phyloP scores from a whole-genome alignment of 2,888 invertebrate species.

The Chymomyza amoena region DNA sequence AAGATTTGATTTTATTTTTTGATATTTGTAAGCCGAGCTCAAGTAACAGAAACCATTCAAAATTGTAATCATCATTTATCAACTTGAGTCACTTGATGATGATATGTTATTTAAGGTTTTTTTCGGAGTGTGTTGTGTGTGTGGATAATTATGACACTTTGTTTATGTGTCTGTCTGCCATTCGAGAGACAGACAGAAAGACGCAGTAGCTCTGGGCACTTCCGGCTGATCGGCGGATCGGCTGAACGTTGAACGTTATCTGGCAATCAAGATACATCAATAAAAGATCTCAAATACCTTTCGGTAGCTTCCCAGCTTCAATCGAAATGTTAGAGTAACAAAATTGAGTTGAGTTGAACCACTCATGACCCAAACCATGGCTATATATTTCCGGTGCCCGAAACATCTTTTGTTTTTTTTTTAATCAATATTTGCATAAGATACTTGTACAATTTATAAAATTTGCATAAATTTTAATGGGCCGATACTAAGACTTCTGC shows the following conservation, averaged over 20 bases:
- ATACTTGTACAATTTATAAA: slow-evolving; percentile 29
- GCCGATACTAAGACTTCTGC: slow-evolving; percentile 8
- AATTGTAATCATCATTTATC: not conserved
- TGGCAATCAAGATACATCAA: not conserved
- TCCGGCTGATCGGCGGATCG: slow-evolving; percentile 42
- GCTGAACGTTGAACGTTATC: slow-evolving; percentile 7
- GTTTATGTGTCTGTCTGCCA: too few species aligned
- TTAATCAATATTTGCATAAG: slow-evolving; percentile 49
- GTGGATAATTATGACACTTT: slow-evolving; percentile 64
- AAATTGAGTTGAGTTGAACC: not conserved
- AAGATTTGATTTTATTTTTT: not conserved
- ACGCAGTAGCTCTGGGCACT: slow-evolving; percentile 49
- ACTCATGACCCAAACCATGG: slow-evolving; percentile 24
- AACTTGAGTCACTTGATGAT: not conserved
- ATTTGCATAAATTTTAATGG: slow-evolving; percentile 20
- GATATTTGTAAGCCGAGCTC: not conserved
- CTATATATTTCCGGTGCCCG: slow-evolving; percentile 51
- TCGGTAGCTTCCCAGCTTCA: not conserved
- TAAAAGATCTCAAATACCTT: not conserved
- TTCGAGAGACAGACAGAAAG: too few species aligned
- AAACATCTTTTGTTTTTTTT: slow-evolving; percentile 24
- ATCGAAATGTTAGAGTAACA: not conserved
- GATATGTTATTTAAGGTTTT: slow-evolving; percentile 26
- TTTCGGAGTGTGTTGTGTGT: slow-evolving; percentile 17
- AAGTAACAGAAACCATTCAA: not conserved